Evolutionary conservation across 2,113 vertebrate species (phyloP), one percentile per base, ranked within the genome.

Genomic region (Pimephales promelas): DNA sequence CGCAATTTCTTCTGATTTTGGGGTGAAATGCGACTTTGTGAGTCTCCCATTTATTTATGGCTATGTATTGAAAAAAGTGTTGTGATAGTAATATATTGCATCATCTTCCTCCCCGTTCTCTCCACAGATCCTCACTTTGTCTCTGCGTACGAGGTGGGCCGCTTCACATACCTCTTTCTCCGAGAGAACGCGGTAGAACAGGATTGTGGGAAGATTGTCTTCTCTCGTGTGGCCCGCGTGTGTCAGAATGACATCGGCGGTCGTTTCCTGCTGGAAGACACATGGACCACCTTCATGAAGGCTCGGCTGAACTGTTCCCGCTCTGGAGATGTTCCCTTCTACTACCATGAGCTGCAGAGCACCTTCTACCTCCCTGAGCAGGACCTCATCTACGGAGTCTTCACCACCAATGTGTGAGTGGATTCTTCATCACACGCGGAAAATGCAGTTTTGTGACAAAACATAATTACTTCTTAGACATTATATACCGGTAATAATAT

Each of bases 271-370:
- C 84, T 99, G 84, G 98, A 98, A 82, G 97, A 98, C 89, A 99
- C 97, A 0, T 99, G 98, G 97, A 99, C 98, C 83, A 99, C 98
- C 0, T 99, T 98, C 90, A 99, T 98, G 96, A 99, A 99, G 91
- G 97, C 97, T 7, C 94, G 98, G 0, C 91, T 99, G 49, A 98
- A 99, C 94, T 99, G 98, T 88, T 98, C 97, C 9, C 95, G 96
- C 24, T 96, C 97, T 0, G 97, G 97, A 18, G 97, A 99, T 88
- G 96, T 97, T 78, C 97, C 97, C 0, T 98, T 98, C 89, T 96
- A 97, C 90, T 99, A 97, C 92, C 93, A 97, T 7, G 97, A 99
- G 89, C 94, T 99, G 83, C 97, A 98, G 92, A 96, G 95, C 89
- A 98, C 97, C 7, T 98, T 98, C 88, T 95, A 95, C 89, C 89